These are phyloP conservation scores for Porites cylindrica DNA, from an alignment of 92 coral and sea anemone species.

Conservation along the genomic window DNA sequence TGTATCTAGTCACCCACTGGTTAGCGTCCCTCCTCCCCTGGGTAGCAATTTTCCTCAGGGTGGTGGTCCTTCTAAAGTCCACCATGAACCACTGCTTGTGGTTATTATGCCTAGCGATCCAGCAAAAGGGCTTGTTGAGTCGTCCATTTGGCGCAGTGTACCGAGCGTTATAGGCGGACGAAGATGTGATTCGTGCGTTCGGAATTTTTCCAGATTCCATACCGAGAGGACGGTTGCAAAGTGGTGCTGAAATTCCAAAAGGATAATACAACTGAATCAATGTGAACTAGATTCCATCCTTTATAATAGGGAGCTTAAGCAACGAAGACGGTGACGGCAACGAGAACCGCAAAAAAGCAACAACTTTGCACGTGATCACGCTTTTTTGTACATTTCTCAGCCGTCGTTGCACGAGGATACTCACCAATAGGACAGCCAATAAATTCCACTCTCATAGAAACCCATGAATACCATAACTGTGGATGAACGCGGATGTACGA, in stretches of 20 bases:
- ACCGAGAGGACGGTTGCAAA: slow-evolving; percentile 83
- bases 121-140: slow-evolving; percentile 53
- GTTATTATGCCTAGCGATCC: slow-evolving; percentile 71
- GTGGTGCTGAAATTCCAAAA: slow-evolving; percentile 51
- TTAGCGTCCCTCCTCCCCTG: slow-evolving; percentile 80
- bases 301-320: not conserved
- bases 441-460: slow-evolving; percentile 91
- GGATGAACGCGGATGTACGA: slow-evolving; percentile 89
- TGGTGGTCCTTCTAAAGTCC: slow-evolving; percentile 72
- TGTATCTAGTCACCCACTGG: slow-evolving; percentile 76
- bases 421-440: slow-evolving; percentile 85
- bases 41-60: slow-evolving; percentile 73
- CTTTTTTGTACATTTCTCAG: too few relatives aligned
- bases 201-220: slow-evolving; percentile 65
- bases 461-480: slow-evolving; percentile 75
- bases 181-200: slow-evolving; percentile 64
- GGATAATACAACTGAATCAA: not conserved
- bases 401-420: slow-evolving; percentile 4
- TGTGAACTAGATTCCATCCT: not conserved
- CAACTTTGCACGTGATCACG: too few relatives aligned
- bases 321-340: too few relatives aligned
- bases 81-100: slow-evolving; percentile 87
- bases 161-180: slow-evolving; percentile 72
- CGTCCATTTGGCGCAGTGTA: slow-evolving; percentile 65
- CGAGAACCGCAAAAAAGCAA: too few relatives aligned